Percentiles rank a stretch among this genome's conserved stretches.
phyloP scores from a whole-genome alignment of 1,140 invertebrate genomes.

The Monochamus saltuarius region DNA sequence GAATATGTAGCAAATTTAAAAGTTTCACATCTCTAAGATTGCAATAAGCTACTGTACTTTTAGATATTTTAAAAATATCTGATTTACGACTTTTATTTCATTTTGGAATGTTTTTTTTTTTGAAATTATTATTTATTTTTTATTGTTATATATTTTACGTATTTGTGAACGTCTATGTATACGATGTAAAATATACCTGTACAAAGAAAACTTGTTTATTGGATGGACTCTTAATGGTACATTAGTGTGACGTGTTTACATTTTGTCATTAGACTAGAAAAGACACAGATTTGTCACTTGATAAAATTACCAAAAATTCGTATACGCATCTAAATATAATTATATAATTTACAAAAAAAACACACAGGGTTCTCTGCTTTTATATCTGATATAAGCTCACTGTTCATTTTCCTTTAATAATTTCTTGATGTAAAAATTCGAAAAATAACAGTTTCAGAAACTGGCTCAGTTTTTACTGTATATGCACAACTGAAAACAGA shows the following conservation, averaged over 20 bases:
- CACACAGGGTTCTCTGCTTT: background rate
- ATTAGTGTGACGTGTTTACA: conserved; percentile 27
- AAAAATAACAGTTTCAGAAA: too few relatives aligned
- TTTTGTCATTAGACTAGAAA: conserved; percentile 3
- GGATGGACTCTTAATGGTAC: conserved; percentile 21
- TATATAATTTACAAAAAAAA: conserved; percentile 2
- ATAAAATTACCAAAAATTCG: conserved; percentile 13
- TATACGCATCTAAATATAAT: background rate
- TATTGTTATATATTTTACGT: background rate
- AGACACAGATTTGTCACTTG: conserved; percentile 9
- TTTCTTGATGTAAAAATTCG: too few relatives aligned
- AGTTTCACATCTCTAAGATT: background rate
- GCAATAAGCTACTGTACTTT: conserved; percentile 5
- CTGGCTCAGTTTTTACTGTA: too few relatives aligned
- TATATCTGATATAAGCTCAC: too few relatives aligned
- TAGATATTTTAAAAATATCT: conserved; percentile 7
- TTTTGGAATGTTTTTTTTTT: background rate
- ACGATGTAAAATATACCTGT: conserved; percentile 36
- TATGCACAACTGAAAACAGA: too few relatives aligned
- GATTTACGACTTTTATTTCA: too few relatives aligned
- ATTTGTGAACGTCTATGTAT: conserved; percentile 29
- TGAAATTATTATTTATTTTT: conserved; percentile 7
- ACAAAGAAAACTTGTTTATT: conserved; percentile 34
- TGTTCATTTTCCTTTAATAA: too few relatives aligned
- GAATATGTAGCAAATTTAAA: conserved; percentile 11